Percentiles rank a stretch among this genome's conserved stretches.
Evolutionary conservation across 2,888 invertebrate genomes (phyloP).

Genomic region (Chaetogeoica ovagalla): DNA sequence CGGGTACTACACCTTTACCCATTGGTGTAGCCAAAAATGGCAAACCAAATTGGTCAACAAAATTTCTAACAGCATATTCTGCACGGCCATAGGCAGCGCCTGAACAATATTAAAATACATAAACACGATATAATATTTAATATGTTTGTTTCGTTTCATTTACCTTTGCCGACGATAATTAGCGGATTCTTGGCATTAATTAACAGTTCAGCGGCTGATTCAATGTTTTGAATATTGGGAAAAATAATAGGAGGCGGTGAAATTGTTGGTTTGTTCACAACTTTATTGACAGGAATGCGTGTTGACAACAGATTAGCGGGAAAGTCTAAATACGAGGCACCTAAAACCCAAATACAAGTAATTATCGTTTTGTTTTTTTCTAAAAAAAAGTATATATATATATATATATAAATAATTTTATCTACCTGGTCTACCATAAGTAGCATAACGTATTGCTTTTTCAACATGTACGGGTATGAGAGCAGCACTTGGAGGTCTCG

Average conservation of each 20-base stretch:
- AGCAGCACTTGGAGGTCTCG: conserved; percentile 78
- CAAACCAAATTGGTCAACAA: conserved; percentile 73
- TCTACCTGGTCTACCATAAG: conserved; percentile 82
- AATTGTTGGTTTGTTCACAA: conserved; percentile 59
- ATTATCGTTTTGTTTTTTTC: no score
- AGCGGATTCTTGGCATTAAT: conserved; percentile 77
- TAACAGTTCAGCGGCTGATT: conserved; percentile 71
- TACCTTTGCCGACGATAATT: conserved; percentile 84
- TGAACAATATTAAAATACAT: conserved; percentile 58
- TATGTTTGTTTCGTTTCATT: conserved; percentile 6
- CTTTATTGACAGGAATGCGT: not conserved
- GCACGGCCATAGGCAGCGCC: conserved; percentile 82
- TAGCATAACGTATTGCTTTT: conserved; percentile 82
- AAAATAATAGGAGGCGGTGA: conserved; percentile 67
- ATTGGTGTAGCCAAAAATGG: conserved; percentile 95
- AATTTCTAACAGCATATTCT: conserved; percentile 70
- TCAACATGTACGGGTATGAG: conserved; percentile 89
- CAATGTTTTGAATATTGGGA: conserved; percentile 73
- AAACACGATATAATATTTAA: not conserved
- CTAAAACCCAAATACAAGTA: conserved; percentile 57
- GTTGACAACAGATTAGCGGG: conserved; percentile 77
- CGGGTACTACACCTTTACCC: conserved; percentile 69
- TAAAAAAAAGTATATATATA: not conserved
- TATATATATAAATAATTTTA: no score
- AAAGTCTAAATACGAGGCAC: conserved; percentile 84